Evolutionary conservation across 2,797 vertebrate genomes (phyloP), one percentile per base, ranked within the genome.

Genomic region (Spea hammondii): DNA sequence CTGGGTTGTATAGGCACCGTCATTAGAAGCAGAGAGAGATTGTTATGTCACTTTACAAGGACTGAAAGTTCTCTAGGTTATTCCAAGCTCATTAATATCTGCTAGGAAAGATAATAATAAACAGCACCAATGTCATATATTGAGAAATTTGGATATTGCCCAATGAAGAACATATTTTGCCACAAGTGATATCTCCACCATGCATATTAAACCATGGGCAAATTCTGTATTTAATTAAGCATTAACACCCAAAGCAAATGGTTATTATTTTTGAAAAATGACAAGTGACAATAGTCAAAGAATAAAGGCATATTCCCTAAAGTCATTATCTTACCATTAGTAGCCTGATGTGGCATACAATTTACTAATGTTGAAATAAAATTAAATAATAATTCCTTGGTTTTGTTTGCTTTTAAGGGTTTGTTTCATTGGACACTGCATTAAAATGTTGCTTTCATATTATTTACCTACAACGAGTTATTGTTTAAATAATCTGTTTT

Each of bases 261-360:
- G 60, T 46, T 76, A 10, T 55, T 73, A 72, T 75, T 75, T 66
- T 68, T 81, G 59, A 80, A 65, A 72, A 73, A 77, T 72, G 47
- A 72, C 14, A 76, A 60, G 70, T 54, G 64, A 51, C 74, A 73
- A 73, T 60, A 62, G 17, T 49, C 48, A 32, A 78, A 5, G 44
- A 78, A 48, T 32, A 65, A 71, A 72, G 68, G 46, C 32, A 47
- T 66, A 67, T n/a, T 81, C 69, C 65, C 70, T 59, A 0, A 53
- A 74, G 70, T 60, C 46, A 71, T 79, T 79, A 71, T 76, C 51
- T 71, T 62, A 67, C 62, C n/a, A 76, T 77, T 82, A 77, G 54
- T 13, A 47, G 55, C 54, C 45, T 77, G 48, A 73, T 73, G 57
- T 77, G 8, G n/a, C 65, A 77, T 55, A 68, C 10, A 70, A 51